Evolutionary conservation across 1,140 invertebrate genomes (phyloP).

Genomic region (Saccostrea glomerata): DNA sequence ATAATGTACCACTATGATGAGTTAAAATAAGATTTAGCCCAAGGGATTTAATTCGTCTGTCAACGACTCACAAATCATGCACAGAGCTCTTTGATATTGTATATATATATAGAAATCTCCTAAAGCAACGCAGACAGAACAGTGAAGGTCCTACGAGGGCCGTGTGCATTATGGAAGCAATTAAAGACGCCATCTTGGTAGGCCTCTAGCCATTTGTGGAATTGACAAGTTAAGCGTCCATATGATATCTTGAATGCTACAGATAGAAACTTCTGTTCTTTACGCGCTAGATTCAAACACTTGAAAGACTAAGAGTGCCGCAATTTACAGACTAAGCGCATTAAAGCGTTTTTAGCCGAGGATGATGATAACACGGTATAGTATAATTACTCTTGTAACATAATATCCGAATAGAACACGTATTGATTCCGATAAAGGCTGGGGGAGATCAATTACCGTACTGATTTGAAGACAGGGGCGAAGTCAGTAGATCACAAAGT

Average conservation of each 20-base stretch:
- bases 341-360: conserved; percentile 11
- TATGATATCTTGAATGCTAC: not conserved
- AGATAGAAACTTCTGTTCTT: conserved; percentile 16
- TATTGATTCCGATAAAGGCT: conserved; percentile 17
- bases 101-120: conserved; percentile 1
- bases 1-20: not conserved
- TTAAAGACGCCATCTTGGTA: not conserved
- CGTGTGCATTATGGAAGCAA: not conserved
- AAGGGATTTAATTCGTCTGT: not conserved
- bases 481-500: not conserved
- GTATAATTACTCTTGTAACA: conserved; percentile 5
- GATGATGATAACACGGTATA: conserved; percentile 4
- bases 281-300: not conserved
- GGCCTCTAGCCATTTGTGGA: not conserved
- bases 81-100: not conserved
- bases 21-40: not conserved
- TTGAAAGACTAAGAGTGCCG: conserved; percentile 4
- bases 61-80: not conserved
- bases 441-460: not conserved
- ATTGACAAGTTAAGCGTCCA: conserved; percentile 16
- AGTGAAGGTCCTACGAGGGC: not conserved
- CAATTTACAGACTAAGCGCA: conserved; percentile 21
- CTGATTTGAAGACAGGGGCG: not conserved
- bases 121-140: not conserved
- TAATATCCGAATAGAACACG: conserved; percentile 12